Evolutionary conservation across 92 coral and sea anemone genomes (phyloP).

Genomic region (Parazoanthus swiftii): DNA sequence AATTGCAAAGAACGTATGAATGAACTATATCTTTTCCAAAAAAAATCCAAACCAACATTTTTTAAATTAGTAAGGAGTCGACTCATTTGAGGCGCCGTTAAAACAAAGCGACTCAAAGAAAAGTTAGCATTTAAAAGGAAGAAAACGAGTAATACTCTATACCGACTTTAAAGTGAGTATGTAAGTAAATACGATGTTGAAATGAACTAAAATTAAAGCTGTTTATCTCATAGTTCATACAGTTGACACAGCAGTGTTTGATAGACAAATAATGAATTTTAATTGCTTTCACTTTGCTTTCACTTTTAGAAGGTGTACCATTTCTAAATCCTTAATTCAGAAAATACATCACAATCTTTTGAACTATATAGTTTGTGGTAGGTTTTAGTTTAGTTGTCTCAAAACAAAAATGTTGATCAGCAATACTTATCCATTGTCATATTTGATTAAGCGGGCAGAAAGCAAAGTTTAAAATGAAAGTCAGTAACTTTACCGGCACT

Average conservation of each 20-base stretch:
- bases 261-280: background rate
- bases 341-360: background rate
- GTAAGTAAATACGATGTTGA: background rate
- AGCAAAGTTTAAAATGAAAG: background rate
- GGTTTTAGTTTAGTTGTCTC: background rate
- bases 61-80: background rate
- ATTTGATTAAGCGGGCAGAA: background rate
- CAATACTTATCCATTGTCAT: background rate
- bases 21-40: background rate
- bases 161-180: background rate
- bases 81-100: background rate
- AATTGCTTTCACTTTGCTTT: conserved; percentile 9
- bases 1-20: background rate
- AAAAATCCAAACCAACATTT: background rate
- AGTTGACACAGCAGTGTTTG: conserved; percentile 20
- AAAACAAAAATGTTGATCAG: background rate
- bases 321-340: background rate
- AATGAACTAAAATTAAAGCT: background rate
- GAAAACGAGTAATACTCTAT: background rate
- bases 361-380: no score
- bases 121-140: background rate
- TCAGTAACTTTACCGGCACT: background rate
- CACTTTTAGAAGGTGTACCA: background rate
- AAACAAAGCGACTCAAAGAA: background rate
- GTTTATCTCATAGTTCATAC: background rate